These are phyloP conservation scores for Protaetia brevitarsis DNA, from an alignment of 1,140 invertebrate species.

Conservation along the genomic window DNA sequence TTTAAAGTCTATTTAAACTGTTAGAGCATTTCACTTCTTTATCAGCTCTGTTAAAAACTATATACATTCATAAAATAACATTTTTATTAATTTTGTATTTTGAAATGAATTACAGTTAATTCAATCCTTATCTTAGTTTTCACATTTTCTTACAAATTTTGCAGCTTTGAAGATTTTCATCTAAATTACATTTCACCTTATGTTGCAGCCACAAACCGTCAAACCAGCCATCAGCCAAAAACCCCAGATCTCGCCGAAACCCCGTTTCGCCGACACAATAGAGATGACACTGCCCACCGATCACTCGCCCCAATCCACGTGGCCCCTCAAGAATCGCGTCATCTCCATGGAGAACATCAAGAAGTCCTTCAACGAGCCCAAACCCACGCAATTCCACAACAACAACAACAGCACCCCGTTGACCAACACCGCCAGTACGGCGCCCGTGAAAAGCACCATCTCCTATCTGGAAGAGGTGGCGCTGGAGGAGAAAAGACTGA, in stretches of 20 bases:
- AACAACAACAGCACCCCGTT: slow-evolving; percentile 24
- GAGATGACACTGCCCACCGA: slow-evolving; percentile 54
- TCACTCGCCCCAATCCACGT: slow-evolving; percentile 52
- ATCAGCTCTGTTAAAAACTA: too few relatives aligned
- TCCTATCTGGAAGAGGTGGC: slow-evolving; percentile 56
- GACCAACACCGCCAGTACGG: slow-evolving; percentile 12
- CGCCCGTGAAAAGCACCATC: slow-evolving; percentile 18
- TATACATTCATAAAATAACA: too few relatives aligned
- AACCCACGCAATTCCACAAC: slow-evolving; percentile 21
- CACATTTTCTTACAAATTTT: too few relatives aligned
- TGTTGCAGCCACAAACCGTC: slow-evolving; percentile 37
- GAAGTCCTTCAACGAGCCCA: slow-evolving; percentile 42
- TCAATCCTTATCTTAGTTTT: too few relatives aligned
- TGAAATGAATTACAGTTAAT: too few relatives aligned
- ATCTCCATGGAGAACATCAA: slow-evolving; percentile 50
- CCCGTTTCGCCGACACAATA: slow-evolving; percentile 54
- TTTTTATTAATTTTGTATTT: too few relatives aligned
- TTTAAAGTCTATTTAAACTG: too few relatives aligned
- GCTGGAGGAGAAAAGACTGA: slow-evolving; percentile 76
- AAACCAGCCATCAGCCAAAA: slow-evolving; percentile 59
- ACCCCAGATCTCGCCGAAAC: slow-evolving; percentile 56
- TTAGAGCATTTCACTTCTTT: too few relatives aligned
- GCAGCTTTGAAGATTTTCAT: too few relatives aligned
- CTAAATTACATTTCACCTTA: neutral
- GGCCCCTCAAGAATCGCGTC: slow-evolving; percentile 64